phyloP scores from a whole-genome alignment of 1,140 invertebrate genomes.

The Bemisia tabaci region DNA sequence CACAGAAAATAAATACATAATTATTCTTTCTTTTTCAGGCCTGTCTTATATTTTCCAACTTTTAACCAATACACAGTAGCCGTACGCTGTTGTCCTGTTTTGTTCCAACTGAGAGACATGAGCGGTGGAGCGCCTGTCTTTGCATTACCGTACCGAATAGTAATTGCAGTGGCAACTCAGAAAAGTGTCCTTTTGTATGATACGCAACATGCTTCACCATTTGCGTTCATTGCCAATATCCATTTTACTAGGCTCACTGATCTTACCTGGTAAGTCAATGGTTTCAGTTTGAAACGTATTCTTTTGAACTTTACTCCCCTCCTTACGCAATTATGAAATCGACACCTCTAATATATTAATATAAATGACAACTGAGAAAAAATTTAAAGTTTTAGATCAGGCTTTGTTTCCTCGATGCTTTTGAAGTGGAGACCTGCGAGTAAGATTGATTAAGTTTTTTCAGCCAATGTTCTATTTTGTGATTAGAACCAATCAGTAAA shows the following conservation, averaged over 20 bases:
- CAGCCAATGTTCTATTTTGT: too few relatives aligned
- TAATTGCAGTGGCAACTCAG: slow-evolving; percentile 82
- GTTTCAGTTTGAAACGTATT: slow-evolving; percentile 3
- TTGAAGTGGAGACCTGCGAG: too few relatives aligned
- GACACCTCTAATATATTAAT: background rate
- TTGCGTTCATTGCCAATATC: slow-evolving; percentile 77
- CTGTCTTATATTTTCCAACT: slow-evolving; percentile 65
- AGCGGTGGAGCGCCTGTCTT: slow-evolving; percentile 40
- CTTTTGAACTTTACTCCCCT: background rate
- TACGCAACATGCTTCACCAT: slow-evolving; percentile 73
- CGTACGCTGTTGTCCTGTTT: slow-evolving; percentile 63
- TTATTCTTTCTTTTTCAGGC: too few relatives aligned
- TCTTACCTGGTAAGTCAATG: slow-evolving; percentile 60
- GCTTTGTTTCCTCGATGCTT: too few relatives aligned
- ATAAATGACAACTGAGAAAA: background rate
- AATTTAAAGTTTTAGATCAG: slow-evolving; percentile 1
- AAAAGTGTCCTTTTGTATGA: slow-evolving; percentile 79
- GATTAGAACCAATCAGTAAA: too few relatives aligned
- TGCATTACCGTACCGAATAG: slow-evolving; percentile 62
- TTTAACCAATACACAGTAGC: slow-evolving; percentile 62
- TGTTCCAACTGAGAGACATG: slow-evolving; percentile 48
- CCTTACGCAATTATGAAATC: background rate
- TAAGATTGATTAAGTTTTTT: too few relatives aligned
- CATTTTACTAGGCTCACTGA: slow-evolving; percentile 90
- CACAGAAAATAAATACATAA: too few relatives aligned